phyloP scores from a whole-genome alignment of 2,888 invertebrate genomes.

The Perizoma flavofasciatum region DNA sequence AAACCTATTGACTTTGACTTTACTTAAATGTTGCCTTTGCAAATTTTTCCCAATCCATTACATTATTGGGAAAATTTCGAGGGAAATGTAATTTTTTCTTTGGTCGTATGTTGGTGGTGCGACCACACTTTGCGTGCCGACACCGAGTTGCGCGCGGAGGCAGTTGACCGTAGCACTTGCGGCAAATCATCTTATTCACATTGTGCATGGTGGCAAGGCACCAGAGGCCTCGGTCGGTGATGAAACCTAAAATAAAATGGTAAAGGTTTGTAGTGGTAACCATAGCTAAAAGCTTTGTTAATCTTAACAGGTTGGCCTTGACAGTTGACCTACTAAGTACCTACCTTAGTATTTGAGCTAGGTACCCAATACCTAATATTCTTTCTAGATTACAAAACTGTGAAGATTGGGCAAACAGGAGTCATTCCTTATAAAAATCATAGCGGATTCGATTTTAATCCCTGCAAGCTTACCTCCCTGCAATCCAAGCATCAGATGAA shows the following conservation, averaged over 20 bases:
- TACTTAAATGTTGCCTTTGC: no score
- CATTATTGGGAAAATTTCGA: neutral
- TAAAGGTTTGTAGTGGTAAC: no score
- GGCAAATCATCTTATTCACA: conserved; percentile 20
- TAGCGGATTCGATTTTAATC: neutral
- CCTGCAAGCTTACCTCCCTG: conserved; percentile 14
- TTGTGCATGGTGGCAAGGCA: conserved; percentile 9
- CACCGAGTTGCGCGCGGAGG: conserved; percentile 14
- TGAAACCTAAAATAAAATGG: neutral
- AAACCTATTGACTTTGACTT: no score
- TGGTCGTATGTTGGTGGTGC: conserved; percentile 8
- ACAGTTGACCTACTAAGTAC: no score
- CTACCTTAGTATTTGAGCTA: no score
- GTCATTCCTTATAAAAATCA: no score
- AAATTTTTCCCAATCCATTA: neutral
- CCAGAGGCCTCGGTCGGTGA: neutral
- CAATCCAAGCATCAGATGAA: conserved; percentile 25
- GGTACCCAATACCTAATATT: no score
- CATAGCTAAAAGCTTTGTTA: no score
- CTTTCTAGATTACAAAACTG: no score
- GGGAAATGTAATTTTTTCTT: neutral
- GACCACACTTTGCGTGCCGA: conserved; percentile 20
- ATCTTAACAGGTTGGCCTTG: no score
- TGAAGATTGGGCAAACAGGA: no score
- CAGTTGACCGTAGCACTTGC: conserved; percentile 20